phyloP scores from a whole-genome alignment of 2,797 vertebrate species.

The Lithobates pipiens region DNA sequence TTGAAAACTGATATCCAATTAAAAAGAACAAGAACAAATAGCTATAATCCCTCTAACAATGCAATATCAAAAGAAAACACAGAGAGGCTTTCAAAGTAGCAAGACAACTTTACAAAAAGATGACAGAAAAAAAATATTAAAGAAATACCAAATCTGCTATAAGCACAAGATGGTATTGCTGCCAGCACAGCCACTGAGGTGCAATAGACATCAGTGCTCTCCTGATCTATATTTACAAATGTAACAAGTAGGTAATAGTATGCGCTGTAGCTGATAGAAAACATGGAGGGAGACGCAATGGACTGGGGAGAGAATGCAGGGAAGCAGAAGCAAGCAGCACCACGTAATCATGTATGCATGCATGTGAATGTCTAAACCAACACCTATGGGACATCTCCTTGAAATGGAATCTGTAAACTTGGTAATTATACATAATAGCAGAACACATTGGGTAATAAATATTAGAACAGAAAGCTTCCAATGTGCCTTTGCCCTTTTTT shows the following conservation, averaged over 20 bases:
- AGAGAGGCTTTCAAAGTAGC: background rate
- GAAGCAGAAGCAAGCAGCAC: background rate
- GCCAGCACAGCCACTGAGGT: background rate
- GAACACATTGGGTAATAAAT: conserved; percentile 53
- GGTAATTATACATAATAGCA: conserved; percentile 56
- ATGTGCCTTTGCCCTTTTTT: background rate
- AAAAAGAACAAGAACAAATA: background rate
- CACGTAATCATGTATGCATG: conserved; percentile 55
- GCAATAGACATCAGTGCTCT: background rate
- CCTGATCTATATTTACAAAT: conserved; percentile 1
- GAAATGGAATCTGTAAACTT: conserved; percentile 60
- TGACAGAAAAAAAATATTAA: background rate
- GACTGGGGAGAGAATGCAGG: conserved; percentile 11
- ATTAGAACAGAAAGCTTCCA: conserved; percentile 18
- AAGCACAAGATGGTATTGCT: background rate
- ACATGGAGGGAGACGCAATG: conserved; percentile 14
- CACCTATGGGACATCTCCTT: conserved; percentile 56
- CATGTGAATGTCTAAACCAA: conserved; percentile 45
- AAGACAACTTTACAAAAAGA: background rate
- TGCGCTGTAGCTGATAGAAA: background rate
- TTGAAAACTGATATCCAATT: background rate
- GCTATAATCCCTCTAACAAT: background rate
- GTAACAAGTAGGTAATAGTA: conserved; percentile 25
- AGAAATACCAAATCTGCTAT: background rate
- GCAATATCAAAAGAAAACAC: background rate